Evolutionary conservation across 2,888 invertebrate genomes (phyloP), one percentile per base, ranked within the genome.

Genomic region (Seladonia tumulorum): DNA sequence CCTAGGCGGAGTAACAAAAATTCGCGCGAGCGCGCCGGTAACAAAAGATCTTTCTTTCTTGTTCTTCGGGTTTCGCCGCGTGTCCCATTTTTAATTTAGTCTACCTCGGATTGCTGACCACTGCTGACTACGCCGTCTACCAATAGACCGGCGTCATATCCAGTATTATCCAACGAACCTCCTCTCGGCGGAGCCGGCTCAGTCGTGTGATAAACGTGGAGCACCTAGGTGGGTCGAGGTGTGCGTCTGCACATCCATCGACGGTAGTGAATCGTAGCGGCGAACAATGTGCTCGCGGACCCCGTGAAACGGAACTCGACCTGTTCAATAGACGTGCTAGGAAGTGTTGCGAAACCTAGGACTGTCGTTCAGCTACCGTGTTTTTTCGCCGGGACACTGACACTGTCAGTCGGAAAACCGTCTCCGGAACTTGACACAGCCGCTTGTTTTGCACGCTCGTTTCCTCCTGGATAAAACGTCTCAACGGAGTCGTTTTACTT

Each of bases 161-260:
- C 84, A 83, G 86, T 89, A 89, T 90, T 90, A 90, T 90, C 86
- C 89, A 74, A 85, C 70, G 89, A 79, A 75, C 82, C 81, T 68
- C 74, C 42, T 42, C 47, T 35, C 70, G 71, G 35, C 81, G 77
- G 70, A 84, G 87, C 57, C 75, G 82, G 87, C 89, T 89, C 90
- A 90, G 90, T 90, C 85, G 90, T 78, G 79, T 89, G 88, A 90
- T 90, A 90, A 90, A 90, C 90, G 90, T 80, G 88, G 84, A 87
- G 72, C 88, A 83, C 85, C 85, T 82, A 89, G 90, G 39, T 68
- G 89, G 81, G 81, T 73, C 73, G 82, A 75, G 82, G 79, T 78
- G 79, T 78, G 83, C 83, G 83, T 79, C 78, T 66, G 79, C 80
- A 73, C 79, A 80, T 83, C 81, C 71, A 81, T 87, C 76, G 79